These are phyloP conservation scores for Phengaris arion DNA, from an alignment of 2,888 invertebrate genomes.

Conservation along the genomic window DNA sequence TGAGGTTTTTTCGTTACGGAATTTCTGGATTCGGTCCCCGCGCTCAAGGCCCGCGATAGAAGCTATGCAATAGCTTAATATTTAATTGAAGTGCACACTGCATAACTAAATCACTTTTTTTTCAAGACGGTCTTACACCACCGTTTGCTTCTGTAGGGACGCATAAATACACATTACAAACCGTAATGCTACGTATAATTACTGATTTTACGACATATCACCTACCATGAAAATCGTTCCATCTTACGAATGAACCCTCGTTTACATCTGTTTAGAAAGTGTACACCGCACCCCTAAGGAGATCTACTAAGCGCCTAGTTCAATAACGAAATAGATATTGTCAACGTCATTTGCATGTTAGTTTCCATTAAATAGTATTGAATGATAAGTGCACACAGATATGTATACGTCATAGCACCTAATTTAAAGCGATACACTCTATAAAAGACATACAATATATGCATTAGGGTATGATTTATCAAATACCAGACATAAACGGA, in stretches of 20 bases:
- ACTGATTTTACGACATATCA: neutral
- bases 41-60: too few species aligned
- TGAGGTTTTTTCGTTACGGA: too few species aligned
- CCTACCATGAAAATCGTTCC: neutral
- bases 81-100: too few species aligned
- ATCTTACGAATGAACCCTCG: neutral
- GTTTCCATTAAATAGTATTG: conserved; percentile 53
- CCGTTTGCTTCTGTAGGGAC: too few species aligned
- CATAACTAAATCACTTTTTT: neutral
- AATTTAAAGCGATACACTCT: conserved; percentile 69
- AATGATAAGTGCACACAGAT: conserved; percentile 63
- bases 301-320: conserved; percentile 23
- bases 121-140: too few species aligned
- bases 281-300: neutral
- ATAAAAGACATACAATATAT: conserved; percentile 11
- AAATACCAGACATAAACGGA: neutral
- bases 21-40: too few species aligned
- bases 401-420: conserved; percentile 74
- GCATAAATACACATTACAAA: too few species aligned
- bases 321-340: conserved; percentile 66
- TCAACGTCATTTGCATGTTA: conserved; percentile 71
- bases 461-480: neutral
- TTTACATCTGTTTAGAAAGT: conserved; percentile 5
- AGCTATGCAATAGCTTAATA: too few species aligned
- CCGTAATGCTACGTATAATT: too few species aligned